Conservation (phyloP, 2,113 vertebrate genomes). For the Oceanites oceanicus region DNA sequence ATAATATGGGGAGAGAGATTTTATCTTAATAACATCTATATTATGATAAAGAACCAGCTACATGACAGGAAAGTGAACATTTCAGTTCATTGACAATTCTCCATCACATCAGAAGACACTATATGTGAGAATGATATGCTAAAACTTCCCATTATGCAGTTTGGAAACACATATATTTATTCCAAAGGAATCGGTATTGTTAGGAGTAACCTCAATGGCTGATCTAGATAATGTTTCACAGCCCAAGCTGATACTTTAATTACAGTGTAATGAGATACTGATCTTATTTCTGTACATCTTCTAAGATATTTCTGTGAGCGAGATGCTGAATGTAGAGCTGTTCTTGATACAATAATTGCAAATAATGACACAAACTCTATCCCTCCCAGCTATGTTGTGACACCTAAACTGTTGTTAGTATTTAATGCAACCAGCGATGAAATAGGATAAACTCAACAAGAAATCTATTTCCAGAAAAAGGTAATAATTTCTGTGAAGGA, state of each 20-base stretch:
- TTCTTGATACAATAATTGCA: background rate
- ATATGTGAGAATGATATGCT: background rate
- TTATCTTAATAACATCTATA: conserved; percentile 77
- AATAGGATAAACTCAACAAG: background rate
- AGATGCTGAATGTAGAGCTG: background rate
- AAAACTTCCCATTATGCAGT: conserved; percentile 28
- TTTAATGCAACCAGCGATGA: background rate
- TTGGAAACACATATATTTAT: conserved; percentile 26
- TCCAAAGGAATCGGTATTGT: background rate
- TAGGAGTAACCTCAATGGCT: conserved; percentile 22
- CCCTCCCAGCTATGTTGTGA: background rate
- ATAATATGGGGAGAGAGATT: conserved; percentile 71
- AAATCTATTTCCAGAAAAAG: background rate
- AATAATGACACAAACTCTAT: background rate
- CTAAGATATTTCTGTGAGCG: conserved; percentile 12
- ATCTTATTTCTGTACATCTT: conserved; percentile 28
- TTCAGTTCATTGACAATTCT: conserved; percentile 61
- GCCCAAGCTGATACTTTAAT: conserved; percentile 64
- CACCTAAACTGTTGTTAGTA: conserved; percentile 18
- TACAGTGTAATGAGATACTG: conserved; percentile 37
- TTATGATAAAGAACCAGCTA: conserved; percentile 71
- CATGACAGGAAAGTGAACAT: conserved; percentile 62
- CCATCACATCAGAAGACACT: conserved; percentile 52
- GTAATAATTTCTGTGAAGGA: background rate
- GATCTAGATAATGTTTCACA: conserved; percentile 52